Conservation (phyloP, 2,888 invertebrate genomes). For the Mermis nigrescens region DNA sequence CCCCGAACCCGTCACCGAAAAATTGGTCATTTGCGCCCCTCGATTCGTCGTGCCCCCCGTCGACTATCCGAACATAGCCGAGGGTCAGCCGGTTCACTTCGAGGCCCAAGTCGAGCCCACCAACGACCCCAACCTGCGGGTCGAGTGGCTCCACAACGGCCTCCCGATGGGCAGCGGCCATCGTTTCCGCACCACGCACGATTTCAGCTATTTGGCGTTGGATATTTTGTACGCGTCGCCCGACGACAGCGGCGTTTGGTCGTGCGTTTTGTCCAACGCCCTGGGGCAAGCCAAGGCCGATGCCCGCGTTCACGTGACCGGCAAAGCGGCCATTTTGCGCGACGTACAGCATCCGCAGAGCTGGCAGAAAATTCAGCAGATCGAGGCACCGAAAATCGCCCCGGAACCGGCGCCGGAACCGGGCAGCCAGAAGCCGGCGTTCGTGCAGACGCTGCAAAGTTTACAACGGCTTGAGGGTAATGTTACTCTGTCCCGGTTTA, state of each 20-base stretch:
- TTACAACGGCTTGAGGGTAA: conserved; percentile 27
- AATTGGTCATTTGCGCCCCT: conserved; percentile 21
- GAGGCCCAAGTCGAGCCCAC: conserved; percentile 87
- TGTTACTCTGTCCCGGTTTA: not conserved
- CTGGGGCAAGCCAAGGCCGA: conserved; percentile 71
- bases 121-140: conserved; percentile 63
- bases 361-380: conserved; percentile 29
- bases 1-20: conserved; percentile 20
- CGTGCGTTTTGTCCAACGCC: conserved; percentile 61
- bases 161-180: conserved; percentile 42
- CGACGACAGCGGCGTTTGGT: conserved; percentile 83
- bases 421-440: conserved; percentile 24
- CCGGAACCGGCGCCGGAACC: conserved; percentile 14
- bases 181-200: conserved; percentile 40
- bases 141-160: conserved; percentile 80
- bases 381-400: conserved; percentile 24
- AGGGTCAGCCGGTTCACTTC: conserved; percentile 77
- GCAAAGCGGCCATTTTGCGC: conserved; percentile 16
- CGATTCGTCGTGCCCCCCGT: conserved; percentile 23
- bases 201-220: conserved; percentile 88
- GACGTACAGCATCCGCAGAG: conserved; percentile 24
- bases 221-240: conserved; percentile 82
- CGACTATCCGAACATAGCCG: conserved; percentile 59
- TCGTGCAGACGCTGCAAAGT: conserved; percentile 24
- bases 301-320: conserved; percentile 63